Base-by-base conservation (phyloP, 2,797 vertebrate species). In the Anguilla obscura region DNA sequence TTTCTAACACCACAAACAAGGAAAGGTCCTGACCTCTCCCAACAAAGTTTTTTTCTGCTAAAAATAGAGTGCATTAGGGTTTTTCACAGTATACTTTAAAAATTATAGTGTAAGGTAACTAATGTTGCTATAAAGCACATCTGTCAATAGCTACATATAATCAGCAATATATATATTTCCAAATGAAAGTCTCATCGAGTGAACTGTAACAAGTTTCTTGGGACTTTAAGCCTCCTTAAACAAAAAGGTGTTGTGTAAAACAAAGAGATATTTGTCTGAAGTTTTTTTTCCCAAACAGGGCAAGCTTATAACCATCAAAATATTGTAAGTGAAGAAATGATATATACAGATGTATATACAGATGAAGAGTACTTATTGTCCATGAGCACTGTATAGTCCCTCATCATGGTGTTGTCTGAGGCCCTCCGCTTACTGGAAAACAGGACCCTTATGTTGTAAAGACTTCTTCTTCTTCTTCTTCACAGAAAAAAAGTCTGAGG, bases 401-500 rank as follows among this genome's bases (percentile, higher is more conserved):
- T 21, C 79, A 48, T n/a, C 21, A n/a, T 58, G n/a, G 85, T 24
- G 24, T 52, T 27, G 69, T 60, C 69, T 16, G 66, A 24, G 0
- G 36, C 54, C 85, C 87, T 66, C 45, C n/a, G 5, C 66, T 91
- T 95, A 96, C 91, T 94, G 94, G 74, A 93, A 90, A 2, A 92
- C 90, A 4, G 93, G 88, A 0, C 54, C 88, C 91, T 97, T 96
- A 83, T 91, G 89, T 91, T 94, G 88, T 87, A 95, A 91, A 10
- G 91, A 92, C 87, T 66, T 94, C 90, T 82, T 94, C 92, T 94
- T 94, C 92, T 94, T 33, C 33, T 96, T 95, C 36, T 96, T 95
- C 90, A 96, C 94, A 66, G 92, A 93, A 92, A 95, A 97, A 92
- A 96, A 97, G 89, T 97, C 96, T 97, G 89, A 0, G 87, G 24